Base-by-base conservation (phyloP, 1,140 invertebrate species). In the Diorhabda elongata region DNA sequence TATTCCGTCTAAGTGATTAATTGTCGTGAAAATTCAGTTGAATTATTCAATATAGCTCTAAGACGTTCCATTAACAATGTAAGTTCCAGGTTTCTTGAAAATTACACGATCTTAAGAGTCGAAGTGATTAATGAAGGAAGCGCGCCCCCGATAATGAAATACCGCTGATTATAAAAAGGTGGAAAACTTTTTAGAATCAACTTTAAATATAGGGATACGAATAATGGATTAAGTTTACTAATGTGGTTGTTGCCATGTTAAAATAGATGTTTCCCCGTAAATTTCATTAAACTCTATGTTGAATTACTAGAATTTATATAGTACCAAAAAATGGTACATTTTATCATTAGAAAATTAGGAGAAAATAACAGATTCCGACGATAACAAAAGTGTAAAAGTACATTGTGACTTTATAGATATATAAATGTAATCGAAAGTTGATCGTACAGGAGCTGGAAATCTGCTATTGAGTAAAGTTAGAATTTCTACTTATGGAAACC, bases 81-180 rank as follows among this genome's bases (percentile, higher is more conserved):
- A 62, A 62, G 61, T 62, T 62, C 44, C 61, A 44, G 61, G 42
- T 62, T 62, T 62, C 61, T 62, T 62, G 61, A 62, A 62, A 62
- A 62, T 62, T 62, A 62, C 42, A 62, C n/a, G 61, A 62, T 44
- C 58, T 42, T 59, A 11, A 26, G 11, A 59, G n/a, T 59, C n/a
- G 58, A 59, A 26, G 7, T 62, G 61, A 62, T 62, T 62, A 47
- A 62, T 62, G 61, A 44, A 62, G 42, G 42, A n/a, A 62, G 58
- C 42, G 44, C n/a, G 44, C n/a, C 61, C 61, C 61, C 61, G 44
- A 62, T 62, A 62, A 62, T 62, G 42, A 62, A 62, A 62, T 43
- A 62, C 42, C 61, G 42, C 42, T 44, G 6, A 44, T 62, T 42
- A 62, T 62, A 43, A 62, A 62, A 43, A 62, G n/a, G 8, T 11